A percentile compares a stretch with the other conserved stretches of the same genome.
phyloP scores from a whole-genome alignment of 2,113 vertebrate genomes.

The Eclectus roratus region DNA sequence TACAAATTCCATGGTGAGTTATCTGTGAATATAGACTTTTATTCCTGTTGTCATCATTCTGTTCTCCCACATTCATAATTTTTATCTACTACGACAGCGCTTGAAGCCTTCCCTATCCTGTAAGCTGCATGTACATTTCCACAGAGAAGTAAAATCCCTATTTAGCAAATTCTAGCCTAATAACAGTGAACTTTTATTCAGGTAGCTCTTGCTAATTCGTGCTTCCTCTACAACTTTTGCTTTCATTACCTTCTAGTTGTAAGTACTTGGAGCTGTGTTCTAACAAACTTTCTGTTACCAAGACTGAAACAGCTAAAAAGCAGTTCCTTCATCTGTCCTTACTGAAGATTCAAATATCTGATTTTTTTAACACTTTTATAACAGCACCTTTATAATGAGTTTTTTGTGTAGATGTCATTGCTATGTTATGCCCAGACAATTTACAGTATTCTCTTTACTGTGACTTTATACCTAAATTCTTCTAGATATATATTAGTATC shows the following conservation, averaged over 20 bases:
- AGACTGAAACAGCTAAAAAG: not conserved
- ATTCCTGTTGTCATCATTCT: not conserved
- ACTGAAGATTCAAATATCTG: not conserved
- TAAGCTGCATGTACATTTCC: not conserved
- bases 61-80: not conserved
- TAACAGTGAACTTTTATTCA: not conserved
- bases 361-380: not conserved
- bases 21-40: not conserved
- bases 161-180: not conserved
- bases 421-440: not conserved
- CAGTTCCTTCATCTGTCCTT: not conserved
- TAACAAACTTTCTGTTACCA: not conserved
- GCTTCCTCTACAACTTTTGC: not conserved
- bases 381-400: not conserved
- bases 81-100: not conserved
- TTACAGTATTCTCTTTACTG: not conserved
- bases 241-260: not conserved
- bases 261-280: not conserved
- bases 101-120: not conserved
- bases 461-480: not conserved
- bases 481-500: not conserved
- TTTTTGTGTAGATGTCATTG: not conserved
- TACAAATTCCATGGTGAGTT: slow-evolving; percentile 98
- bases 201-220: not conserved
- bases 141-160: not conserved